Evolutionary conservation across 1,140 invertebrate species (phyloP), one percentile per base, ranked within the genome.

Genomic region (Sitobion miscanthi): DNA sequence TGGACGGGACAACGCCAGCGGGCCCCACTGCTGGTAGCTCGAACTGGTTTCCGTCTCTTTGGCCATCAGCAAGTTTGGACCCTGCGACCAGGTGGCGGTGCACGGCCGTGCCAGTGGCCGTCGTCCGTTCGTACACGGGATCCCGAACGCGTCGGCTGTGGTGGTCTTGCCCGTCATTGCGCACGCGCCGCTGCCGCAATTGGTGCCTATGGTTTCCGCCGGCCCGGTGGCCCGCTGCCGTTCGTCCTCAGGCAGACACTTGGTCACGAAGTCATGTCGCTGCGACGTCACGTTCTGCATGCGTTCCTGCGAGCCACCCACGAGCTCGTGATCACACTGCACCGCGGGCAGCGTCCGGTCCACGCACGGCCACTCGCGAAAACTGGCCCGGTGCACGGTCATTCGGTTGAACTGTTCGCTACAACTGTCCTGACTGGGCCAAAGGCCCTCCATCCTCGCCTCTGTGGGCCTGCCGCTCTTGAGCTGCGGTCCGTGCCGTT

Each of bases 231-330:
- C 9, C 42, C 35, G 62, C 11, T 30, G 25, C 1, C 35, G 42
- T 9, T 54, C 52, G 5, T 42, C 35, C 11, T 38, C 35, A 23
- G 38, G 30, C 38, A 62, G 3, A 7, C 14, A 47, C 20, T 91
- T 91, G 8, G 38, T 2, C 9, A 77, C 90, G 42, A 45, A 91
- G 30, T 91, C 90, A 42, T 91, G 90, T 20, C 90, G 52, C 57
- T 91, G 90, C 0, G 90, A 91, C 90, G 90, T 91, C 2, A 91
- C 30, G 25, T 45, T 42, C 6, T 91, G 90, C 57, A 91, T 91
- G 38, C 9, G 57, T 6, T 47, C 57, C 0, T 47, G 17, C 9
- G 7, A 1, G 9, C 89, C 90, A 30, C 54, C 42, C 25, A 77
- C 14, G 5, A 85, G 42, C 1, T 91, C 90, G 42, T 91, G 90